Evolutionary conservation across 1,140 invertebrate genomes (phyloP), one percentile per base, ranked within the genome.

Genomic region (Trachymyrmex cornetzi): DNA sequence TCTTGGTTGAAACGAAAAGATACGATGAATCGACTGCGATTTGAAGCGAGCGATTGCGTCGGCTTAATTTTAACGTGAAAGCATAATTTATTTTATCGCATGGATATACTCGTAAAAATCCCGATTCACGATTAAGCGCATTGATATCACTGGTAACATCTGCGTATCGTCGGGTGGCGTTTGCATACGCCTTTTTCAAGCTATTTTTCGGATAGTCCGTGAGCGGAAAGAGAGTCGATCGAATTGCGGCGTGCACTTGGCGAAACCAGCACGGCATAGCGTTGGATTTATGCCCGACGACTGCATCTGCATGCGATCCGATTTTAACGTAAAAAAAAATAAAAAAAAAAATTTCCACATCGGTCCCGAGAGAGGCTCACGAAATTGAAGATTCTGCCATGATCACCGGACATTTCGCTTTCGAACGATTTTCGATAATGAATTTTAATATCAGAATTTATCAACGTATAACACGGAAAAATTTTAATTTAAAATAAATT

Each of bases 301-400:
- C 57, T 84, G 55, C 80, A 75, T 50, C 55, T 34, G 80, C 69
- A 19, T 74, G 80, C 38, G 55, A 75, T 84, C 44, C 38, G 69
- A 75, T 84, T 84, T 48, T 34, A 50, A 61, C n/a, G 38, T 34
- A 61, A 44, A 74, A 74, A 84, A 74, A 55, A 81, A 72, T 34
- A 79, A 53, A 12, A 30, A n/a, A 79, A 34, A 12, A 30, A n/a
- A 44, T 44, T 16, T 4, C 2, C 3, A 59, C 3, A 59, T 24
- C 55, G 24, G 3, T 2, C 34, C 55, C 38, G 67, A 22, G 80
- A 84, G 69, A 84, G 24, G 19, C 38, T 24, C 38, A 38, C 55
- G 2, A 38, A 61, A 84, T 75, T 61, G 55, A 74, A 48, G 69
- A 30, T 59, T 27, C 44, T 19, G 34, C 16, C 34, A 14, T n/a